A percentile compares a stretch with the other conserved stretches of the same genome.
These are phyloP conservation scores for Pilophorus perplexus DNA, from an alignment of 2,888 invertebrate genomes.

Conservation along the genomic window DNA sequence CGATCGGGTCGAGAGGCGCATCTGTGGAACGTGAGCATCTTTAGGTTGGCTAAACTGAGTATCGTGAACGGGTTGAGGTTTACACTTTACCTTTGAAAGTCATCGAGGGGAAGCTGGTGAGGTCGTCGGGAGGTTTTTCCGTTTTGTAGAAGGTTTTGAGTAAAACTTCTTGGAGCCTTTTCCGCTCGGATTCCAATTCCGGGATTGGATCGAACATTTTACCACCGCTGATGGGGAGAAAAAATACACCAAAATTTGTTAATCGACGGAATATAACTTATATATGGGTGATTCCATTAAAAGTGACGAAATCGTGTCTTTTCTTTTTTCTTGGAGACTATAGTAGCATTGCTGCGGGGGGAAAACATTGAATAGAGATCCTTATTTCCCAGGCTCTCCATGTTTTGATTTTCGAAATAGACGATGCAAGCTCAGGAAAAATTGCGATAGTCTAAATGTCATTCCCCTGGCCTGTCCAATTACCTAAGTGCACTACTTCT, in stretches of 20 bases:
- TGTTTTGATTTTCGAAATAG: too few relatives aligned
- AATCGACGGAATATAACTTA: neutral
- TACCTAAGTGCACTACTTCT: too few relatives aligned
- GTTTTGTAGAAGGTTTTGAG: slow-evolving; percentile 20
- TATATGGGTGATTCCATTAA: too few relatives aligned
- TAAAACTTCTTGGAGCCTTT: slow-evolving; percentile 1
- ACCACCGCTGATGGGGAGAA: slow-evolving; percentile 6
- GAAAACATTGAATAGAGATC: too few relatives aligned
- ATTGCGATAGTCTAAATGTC: too few relatives aligned
- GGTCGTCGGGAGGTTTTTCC: neutral
- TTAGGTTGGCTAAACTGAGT: neutral
- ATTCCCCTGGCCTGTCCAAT: too few relatives aligned
- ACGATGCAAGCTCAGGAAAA: too few relatives aligned
- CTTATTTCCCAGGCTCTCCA: too few relatives aligned
- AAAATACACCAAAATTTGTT: too few relatives aligned
- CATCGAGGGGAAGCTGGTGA: slow-evolving; percentile 13
- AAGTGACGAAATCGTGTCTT: too few relatives aligned
- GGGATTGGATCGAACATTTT: slow-evolving; percentile 32
- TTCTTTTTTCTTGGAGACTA: too few relatives aligned
- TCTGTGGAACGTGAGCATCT: neutral
- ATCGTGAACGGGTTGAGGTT: neutral
- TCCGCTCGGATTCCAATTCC: slow-evolving; percentile 24
- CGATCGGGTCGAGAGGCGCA: neutral
- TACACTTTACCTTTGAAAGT: slow-evolving; percentile 11
- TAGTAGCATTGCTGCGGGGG: too few relatives aligned